phyloP scores from a whole-genome alignment of 2,113 vertebrate genomes.

The Loxodonta africana region DNA sequence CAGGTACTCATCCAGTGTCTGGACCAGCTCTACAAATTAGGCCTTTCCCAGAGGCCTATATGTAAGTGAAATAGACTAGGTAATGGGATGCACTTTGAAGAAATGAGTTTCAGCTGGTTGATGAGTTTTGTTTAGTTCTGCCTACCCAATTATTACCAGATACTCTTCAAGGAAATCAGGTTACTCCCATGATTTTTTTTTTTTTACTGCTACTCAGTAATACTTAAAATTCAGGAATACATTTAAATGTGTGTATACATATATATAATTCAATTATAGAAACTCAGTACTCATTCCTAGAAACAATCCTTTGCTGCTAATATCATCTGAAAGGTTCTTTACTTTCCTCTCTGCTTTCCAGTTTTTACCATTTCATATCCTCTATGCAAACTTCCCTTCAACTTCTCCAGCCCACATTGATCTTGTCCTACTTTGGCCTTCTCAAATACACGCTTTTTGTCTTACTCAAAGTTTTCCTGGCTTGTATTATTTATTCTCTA shows the following conservation, averaged over 20 bases:
- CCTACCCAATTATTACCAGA: neutral
- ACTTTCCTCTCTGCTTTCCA: neutral
- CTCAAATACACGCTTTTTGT: neutral
- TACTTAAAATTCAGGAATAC: conserved; percentile 34
- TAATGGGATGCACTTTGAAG: neutral
- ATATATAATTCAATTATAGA: neutral
- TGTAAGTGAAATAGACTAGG: conserved; percentile 30
- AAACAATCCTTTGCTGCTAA: conserved; percentile 8
- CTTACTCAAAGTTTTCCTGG: neutral
- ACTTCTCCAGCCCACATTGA: neutral
- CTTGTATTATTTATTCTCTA: neutral
- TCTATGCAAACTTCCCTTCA: neutral
- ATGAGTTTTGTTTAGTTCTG: conserved; percentile 26
- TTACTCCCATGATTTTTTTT: neutral
- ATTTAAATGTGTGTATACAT: neutral
- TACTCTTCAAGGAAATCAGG: neutral
- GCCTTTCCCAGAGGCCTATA: neutral
- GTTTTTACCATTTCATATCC: conserved; percentile 2
- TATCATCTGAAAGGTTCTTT: neutral
- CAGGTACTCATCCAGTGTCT: neutral
- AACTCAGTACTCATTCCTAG: neutral
- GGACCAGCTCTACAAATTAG: conserved; percentile 14
- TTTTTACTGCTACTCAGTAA: neutral
- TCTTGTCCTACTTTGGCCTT: neutral
- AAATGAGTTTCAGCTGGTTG: conserved; percentile 7